These are phyloP conservation scores for Elaphurus davidianus DNA, from an alignment of 2,113 vertebrate species.

Conservation along the genomic window DNA sequence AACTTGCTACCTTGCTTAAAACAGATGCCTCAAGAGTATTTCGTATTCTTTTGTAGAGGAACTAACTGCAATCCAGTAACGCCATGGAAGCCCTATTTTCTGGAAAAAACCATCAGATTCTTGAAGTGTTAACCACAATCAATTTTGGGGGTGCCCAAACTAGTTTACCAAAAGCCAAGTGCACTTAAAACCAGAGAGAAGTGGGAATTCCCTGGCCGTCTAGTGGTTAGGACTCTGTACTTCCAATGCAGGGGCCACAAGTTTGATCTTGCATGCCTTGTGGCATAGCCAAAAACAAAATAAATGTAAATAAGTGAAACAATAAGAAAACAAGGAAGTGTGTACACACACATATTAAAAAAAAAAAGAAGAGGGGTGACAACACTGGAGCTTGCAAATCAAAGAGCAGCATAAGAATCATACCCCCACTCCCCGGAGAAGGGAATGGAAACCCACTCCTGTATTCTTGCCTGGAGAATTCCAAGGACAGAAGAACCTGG, in stretches of 20 bases:
- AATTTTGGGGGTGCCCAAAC: constrained; percentile 35
- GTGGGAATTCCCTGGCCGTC: neutral
- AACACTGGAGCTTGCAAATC: constrained; percentile 71
- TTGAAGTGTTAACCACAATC: neutral
- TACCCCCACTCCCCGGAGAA: neutral
- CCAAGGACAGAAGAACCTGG: neutral
- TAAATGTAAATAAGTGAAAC: neutral
- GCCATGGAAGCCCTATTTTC: neutral
- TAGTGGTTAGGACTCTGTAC: neutral
- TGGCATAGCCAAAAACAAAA: neutral
- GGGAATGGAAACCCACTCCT: neutral
- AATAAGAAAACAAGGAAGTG: neutral
- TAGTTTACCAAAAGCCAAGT: constrained; percentile 72
- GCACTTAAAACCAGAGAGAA: constrained; percentile 73
- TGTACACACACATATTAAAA: neutral
- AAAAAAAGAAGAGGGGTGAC: constrained; percentile 26
- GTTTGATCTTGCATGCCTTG: neutral
- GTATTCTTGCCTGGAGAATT: neutral
- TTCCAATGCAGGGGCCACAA: neutral
- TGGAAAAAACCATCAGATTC: neutral
- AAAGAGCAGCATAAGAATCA: constrained; percentile 77
- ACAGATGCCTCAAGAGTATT: neutral
- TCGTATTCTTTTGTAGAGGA: constrained; percentile 5
- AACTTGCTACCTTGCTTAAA: constrained; percentile 11
- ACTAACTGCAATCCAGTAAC: neutral